Percentiles rank a stretch among this genome's conserved stretches.
These are phyloP conservation scores for Dynastes hyllus DNA, from an alignment of 2,888 invertebrate genomes.

Conservation along the genomic window DNA sequence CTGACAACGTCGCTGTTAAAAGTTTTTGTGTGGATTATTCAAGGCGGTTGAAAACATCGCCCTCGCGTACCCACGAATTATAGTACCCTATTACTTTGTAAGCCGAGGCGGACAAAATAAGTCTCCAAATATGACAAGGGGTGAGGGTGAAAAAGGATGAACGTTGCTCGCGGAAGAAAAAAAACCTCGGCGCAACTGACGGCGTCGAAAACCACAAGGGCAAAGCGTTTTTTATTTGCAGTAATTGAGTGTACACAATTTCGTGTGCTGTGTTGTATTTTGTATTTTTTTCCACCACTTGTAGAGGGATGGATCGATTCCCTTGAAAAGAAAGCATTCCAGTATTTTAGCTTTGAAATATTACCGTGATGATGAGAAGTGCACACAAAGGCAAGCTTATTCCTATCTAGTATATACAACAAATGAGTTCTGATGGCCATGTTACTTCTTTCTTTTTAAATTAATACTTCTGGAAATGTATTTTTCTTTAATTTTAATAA, in stretches of 20 bases:
- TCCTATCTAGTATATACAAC: too few species aligned
- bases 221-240: conserved; percentile 25
- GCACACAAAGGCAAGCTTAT: too few species aligned
- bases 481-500: too few species aligned
- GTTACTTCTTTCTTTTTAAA: too few species aligned
- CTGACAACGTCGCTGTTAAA: background rate
- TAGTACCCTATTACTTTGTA: background rate
- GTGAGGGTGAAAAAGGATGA: background rate
- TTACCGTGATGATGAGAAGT: too few species aligned
- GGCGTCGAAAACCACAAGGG: conserved; percentile 5
- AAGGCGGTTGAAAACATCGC: background rate
- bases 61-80: background rate
- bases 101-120: conserved; percentile 1
- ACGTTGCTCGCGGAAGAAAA: background rate
- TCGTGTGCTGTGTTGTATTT: conserved; percentile 26
- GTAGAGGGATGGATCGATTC: too few species aligned
- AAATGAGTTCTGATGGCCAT: too few species aligned
- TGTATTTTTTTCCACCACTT: conserved; percentile 15
- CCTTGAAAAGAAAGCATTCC: too few species aligned
- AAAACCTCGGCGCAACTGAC: background rate
- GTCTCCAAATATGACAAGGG: conserved; percentile 5
- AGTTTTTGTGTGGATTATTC: conserved; percentile 6
- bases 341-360: too few species aligned
- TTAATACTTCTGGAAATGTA: too few species aligned
- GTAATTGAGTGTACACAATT: conserved; percentile 42